A percentile compares a stretch with the other conserved stretches of the same genome.
These are phyloP conservation scores for Threskiornis aethiopicus DNA, from an alignment of 2,797 vertebrate genomes.

Conservation along the genomic window DNA sequence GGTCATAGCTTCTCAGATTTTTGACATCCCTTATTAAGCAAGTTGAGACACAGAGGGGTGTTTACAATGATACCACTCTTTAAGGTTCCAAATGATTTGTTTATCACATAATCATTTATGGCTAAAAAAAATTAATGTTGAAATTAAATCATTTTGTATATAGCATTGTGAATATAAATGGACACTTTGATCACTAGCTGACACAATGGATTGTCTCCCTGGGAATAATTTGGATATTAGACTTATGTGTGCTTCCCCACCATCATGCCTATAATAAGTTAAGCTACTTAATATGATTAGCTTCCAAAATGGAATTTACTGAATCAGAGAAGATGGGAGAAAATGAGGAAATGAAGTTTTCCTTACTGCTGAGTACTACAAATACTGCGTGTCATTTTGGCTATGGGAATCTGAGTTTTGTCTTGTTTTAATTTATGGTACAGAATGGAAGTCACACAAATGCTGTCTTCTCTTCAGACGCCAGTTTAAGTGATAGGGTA, in stretches of 20 bases:
- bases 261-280: not conserved
- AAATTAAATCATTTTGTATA: not conserved
- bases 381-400: not conserved
- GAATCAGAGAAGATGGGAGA: not conserved
- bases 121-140: not conserved
- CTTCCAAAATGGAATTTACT: conserved; percentile 14
- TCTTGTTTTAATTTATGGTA: not conserved
- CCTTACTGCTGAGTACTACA: not conserved
- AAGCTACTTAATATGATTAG: conserved; percentile 20
- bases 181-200: not conserved
- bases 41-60: not conserved
- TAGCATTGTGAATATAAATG: not conserved
- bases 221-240: conserved; percentile 14
- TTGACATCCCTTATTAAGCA: not conserved
- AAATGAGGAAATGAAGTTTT: not conserved
- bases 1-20: not conserved
- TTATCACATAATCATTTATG: not conserved
- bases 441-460: not conserved
- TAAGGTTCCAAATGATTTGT: not conserved
- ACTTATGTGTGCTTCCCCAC: not conserved
- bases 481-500: not conserved
- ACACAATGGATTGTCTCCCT: not conserved
- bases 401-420: not conserved
- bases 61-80: not conserved
- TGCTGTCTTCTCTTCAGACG: not conserved